Percentiles rank a stretch among this genome's conserved stretches.
phyloP scores from a whole-genome alignment of 1,140 invertebrate species.

The Halesus radiatus region DNA sequence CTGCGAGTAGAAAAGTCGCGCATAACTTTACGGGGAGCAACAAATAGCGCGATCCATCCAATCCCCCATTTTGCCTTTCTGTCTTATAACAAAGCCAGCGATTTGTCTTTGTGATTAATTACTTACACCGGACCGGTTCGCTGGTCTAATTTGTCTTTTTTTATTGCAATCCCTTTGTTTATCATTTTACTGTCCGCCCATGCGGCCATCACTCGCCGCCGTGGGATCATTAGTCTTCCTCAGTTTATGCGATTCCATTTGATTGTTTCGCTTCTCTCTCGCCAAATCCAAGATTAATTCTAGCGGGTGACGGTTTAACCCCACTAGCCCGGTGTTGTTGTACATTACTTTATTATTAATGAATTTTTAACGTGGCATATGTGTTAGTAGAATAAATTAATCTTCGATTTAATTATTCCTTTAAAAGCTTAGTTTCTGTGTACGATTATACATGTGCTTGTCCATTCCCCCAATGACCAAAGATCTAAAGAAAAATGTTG shows the following conservation, averaged over 20 bases:
- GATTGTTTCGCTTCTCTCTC: slow-evolving; percentile 11
- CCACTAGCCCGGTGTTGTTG: not conserved
- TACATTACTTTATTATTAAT: too few relatives aligned
- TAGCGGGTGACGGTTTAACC: not conserved
- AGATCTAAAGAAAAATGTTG: too few relatives aligned
- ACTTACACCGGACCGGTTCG: slow-evolving; percentile 25
- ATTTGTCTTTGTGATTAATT: slow-evolving; percentile 48
- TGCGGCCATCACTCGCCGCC: slow-evolving; percentile 26
- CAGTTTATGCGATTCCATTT: slow-evolving; percentile 33
- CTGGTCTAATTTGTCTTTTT: slow-evolving; percentile 47
- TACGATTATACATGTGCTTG: too few relatives aligned
- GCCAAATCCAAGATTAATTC: slow-evolving; percentile 4
- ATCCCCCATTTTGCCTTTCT: slow-evolving; percentile 38
- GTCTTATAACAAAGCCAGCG: slow-evolving; percentile 45
- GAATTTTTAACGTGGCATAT: too few relatives aligned
- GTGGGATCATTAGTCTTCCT: slow-evolving; percentile 30
- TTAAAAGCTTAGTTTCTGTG: too few relatives aligned
- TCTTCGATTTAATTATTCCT: too few relatives aligned
- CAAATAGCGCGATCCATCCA: slow-evolving; percentile 32
- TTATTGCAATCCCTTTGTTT: slow-evolving; percentile 48
- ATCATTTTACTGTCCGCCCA: slow-evolving; percentile 39
- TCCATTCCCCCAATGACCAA: too few relatives aligned
- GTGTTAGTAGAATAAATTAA: too few relatives aligned
- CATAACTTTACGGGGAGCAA: not conserved
- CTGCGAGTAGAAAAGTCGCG: too few relatives aligned